Evolutionary conservation across 2,888 invertebrate species (phyloP).

Genomic region (Allophyes oxyacanthae): DNA sequence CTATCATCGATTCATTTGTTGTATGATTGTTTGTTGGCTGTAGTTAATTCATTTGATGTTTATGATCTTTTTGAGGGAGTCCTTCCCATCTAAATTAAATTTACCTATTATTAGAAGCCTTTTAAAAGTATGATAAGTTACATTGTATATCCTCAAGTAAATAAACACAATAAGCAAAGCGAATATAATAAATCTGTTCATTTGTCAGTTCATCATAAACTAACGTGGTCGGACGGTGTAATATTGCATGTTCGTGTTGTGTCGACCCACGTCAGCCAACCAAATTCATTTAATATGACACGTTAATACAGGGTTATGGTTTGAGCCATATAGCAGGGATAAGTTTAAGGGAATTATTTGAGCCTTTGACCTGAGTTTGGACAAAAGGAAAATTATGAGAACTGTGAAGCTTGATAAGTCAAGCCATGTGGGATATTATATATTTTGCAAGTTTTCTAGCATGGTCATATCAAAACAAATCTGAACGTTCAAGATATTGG

Average conservation of each 20-base stretch:
- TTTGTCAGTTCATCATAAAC: slow-evolving; percentile 26
- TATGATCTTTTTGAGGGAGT: no score
- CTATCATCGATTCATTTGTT: no score
- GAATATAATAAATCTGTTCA: slow-evolving; percentile 19
- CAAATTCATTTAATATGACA: slow-evolving; percentile 48
- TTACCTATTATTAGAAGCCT: no score
- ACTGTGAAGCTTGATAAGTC: no score
- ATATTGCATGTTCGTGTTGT: slow-evolving; percentile 15
- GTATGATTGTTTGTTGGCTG: no score
- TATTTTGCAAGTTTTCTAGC: no score
- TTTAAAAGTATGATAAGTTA: no score
- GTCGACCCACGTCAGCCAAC: slow-evolving; percentile 47
- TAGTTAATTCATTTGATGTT: no score
- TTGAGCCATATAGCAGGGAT: background rate
- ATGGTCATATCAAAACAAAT: no score
- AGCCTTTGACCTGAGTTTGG: slow-evolving; percentile 12
- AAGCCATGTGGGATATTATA: no score
- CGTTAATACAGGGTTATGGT: slow-evolving; percentile 22
- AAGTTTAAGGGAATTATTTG: slow-evolving; percentile 8
- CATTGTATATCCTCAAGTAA: background rate
- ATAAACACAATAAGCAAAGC: slow-evolving; percentile 9
- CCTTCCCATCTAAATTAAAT: no score
- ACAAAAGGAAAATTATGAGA: slow-evolving; percentile 4
- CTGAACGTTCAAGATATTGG: no score
- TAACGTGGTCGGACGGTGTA: slow-evolving; percentile 28